These are phyloP conservation scores for Smittia aterrima DNA, from an alignment of 2,888 invertebrate genomes.

Conservation along the genomic window DNA sequence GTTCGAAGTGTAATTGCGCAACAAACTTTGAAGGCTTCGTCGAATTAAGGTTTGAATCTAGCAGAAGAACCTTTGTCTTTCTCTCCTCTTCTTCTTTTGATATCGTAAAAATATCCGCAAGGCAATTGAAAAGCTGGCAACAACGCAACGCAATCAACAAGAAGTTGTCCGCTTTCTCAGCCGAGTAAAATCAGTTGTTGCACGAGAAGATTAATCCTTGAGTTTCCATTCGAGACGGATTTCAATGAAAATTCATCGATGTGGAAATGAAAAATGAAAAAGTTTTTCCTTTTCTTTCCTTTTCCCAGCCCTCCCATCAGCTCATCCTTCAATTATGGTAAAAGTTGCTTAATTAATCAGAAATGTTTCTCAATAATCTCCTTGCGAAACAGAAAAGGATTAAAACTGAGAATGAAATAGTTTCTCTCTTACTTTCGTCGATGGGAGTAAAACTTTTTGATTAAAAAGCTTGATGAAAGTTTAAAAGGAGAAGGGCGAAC, in stretches of 20 bases:
- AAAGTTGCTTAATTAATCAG: slow-evolving; percentile 19
- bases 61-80: too few relatives aligned
- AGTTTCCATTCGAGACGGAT: background rate
- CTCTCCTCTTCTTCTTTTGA: too few relatives aligned
- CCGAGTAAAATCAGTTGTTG: slow-evolving; percentile 18
- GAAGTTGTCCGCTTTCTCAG: slow-evolving; percentile 15
- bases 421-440: background rate
- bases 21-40: background rate
- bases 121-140: background rate
- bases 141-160: background rate
- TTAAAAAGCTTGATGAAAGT: background rate
- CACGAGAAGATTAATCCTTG: background rate
- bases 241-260: slow-evolving; percentile 1
- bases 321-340: background rate
- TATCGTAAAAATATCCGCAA: too few relatives aligned
- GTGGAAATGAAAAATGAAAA: background rate
- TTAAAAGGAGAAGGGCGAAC: background rate
- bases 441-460: background rate
- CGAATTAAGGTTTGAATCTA: background rate
- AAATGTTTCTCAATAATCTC: slow-evolving; percentile 11
- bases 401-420: background rate
- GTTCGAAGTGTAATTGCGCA: background rate
- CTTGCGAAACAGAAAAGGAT: background rate
- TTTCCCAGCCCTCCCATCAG: background rate
- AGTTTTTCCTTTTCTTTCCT: background rate